Base-by-base conservation (phyloP, 2,797 vertebrate genomes). In the Manis pentadactyla region DNA sequence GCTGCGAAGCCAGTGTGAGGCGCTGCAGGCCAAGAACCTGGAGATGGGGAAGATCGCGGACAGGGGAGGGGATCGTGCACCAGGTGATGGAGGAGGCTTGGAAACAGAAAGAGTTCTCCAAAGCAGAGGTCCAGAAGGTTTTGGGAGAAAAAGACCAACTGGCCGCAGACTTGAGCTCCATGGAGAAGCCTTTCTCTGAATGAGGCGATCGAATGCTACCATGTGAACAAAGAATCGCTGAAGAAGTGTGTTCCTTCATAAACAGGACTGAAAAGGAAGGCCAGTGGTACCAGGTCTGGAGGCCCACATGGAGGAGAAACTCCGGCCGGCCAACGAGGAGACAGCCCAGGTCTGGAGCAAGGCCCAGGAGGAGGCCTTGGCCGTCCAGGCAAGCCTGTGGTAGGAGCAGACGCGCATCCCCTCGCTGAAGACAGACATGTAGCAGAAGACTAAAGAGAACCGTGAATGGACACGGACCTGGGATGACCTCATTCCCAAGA, bases 151-250 rank as follows among this genome's bases (percentile, higher is more conserved):
- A 99, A 93, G 98, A 99, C 46, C 99, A 99, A 93, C 92, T 98
- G 39, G 96, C 98, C 90, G 96, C 90, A 87, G 99, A 99, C 85
- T 98, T 99, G 64, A 99, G 98, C 11, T 96, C 98, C 6, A 98
- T 99, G 98, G 99, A 99, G 92, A 99, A 98, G n/a, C 99, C 99
- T 15, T 99, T 99, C 69, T 98, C 99, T 0, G 99, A 99, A 99
- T 97, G 99, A 99, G 0, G 98, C 98, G 0, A 93, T 99, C 4
- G 99, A 99, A 31, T 99, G 99, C 46, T 99, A 99, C 95, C 98
- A 97, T 46, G 46, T 99, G 99, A 99, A 99, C 93, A 99, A 99
- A 97, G 99, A 99, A 51, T 98, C 97, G 0, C 96, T 99, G 93
- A 99, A 98, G 61, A 46, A 46, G 46, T 46, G 12, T 46, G 46